Conservation (phyloP, 2,888 invertebrate genomes). For the Phyllotreta striolata region DNA sequence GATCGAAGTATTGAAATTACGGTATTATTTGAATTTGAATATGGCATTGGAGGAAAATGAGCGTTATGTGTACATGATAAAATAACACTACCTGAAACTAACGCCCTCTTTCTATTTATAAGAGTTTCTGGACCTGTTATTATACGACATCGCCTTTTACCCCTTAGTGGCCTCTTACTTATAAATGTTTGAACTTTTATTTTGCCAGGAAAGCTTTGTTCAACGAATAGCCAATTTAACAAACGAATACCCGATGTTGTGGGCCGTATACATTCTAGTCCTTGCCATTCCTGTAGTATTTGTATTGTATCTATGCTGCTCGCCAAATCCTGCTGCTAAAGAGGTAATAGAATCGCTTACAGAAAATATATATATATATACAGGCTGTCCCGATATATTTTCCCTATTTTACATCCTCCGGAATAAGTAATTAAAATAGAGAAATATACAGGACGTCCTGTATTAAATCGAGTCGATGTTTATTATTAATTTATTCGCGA, state of each 20-base stretch:
- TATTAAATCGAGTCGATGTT: slow-evolving; percentile 10
- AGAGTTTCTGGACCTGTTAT: too few species aligned
- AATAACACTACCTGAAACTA: too few species aligned
- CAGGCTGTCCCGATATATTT: background rate
- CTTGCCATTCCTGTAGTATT: slow-evolving; percentile 81
- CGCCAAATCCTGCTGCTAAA: slow-evolving; percentile 56
- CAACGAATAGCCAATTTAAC: slow-evolving; percentile 79
- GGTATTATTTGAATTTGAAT: too few species aligned
- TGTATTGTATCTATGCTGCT: slow-evolving; percentile 84
- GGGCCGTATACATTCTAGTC: slow-evolving; percentile 83
- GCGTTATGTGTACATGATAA: too few species aligned
- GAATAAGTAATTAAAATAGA: background rate
- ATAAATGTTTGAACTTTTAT: slow-evolving; percentile 44
- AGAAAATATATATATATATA: background rate
- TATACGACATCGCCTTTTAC: too few species aligned
- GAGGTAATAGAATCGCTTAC: slow-evolving; percentile 20
- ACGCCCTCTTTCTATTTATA: too few species aligned
- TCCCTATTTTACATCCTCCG: too few species aligned
- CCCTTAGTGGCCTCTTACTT: background rate
- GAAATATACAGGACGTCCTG: too few species aligned
- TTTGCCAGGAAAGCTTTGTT: slow-evolving; percentile 77
- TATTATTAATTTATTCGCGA: slow-evolving; percentile 14
- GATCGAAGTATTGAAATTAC: too few species aligned
- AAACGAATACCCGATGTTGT: slow-evolving; percentile 89
- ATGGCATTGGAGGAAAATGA: too few species aligned